These are phyloP conservation scores for Buathra laborator DNA, from an alignment of 2,888 invertebrate genomes.

Conservation along the genomic window DNA sequence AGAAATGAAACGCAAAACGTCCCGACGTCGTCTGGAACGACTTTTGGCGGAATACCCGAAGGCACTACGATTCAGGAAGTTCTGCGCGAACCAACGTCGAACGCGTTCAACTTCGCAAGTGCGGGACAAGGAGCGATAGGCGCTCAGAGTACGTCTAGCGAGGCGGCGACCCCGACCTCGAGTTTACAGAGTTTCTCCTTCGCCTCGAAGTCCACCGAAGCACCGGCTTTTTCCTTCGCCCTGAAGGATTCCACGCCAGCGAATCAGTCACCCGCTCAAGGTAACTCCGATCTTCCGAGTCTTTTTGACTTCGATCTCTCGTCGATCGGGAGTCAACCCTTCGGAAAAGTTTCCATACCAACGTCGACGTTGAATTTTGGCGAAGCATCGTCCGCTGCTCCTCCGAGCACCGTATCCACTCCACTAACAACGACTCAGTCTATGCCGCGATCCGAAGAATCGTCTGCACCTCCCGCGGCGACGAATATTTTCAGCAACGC, in stretches of 20 bases:
- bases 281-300: slow-evolving; percentile 69
- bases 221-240: slow-evolving; percentile 65
- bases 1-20: slow-evolving; percentile 32
- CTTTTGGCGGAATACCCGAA: slow-evolving; percentile 37
- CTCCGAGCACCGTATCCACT: slow-evolving; percentile 15
- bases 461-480: slow-evolving; percentile 16
- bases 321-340: slow-evolving; percentile 32
- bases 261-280: slow-evolving; percentile 65
- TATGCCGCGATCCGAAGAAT: slow-evolving; percentile 43
- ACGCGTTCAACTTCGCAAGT: slow-evolving; percentile 49
- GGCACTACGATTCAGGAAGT: slow-evolving; percentile 46
- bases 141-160: slow-evolving; percentile 48
- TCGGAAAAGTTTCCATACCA: slow-evolving; percentile 49
- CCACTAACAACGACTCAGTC: slow-evolving; percentile 50
- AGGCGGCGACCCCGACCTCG: slow-evolving; percentile 51
- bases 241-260: slow-evolving; percentile 62
- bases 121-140: slow-evolving; percentile 58
- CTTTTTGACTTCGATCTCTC: slow-evolving; percentile 69
- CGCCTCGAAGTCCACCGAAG: slow-evolving; percentile 71
- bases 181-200: slow-evolving; percentile 73
- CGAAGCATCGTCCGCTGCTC: slow-evolving; percentile 47
- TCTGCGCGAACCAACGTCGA: slow-evolving; percentile 48
- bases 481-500: slow-evolving; percentile 69
- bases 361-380: slow-evolving; percentile 59
- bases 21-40: slow-evolving; percentile 13